Base-by-base conservation (phyloP, 2,113 vertebrate genomes). In the Bubo scandiacus region DNA sequence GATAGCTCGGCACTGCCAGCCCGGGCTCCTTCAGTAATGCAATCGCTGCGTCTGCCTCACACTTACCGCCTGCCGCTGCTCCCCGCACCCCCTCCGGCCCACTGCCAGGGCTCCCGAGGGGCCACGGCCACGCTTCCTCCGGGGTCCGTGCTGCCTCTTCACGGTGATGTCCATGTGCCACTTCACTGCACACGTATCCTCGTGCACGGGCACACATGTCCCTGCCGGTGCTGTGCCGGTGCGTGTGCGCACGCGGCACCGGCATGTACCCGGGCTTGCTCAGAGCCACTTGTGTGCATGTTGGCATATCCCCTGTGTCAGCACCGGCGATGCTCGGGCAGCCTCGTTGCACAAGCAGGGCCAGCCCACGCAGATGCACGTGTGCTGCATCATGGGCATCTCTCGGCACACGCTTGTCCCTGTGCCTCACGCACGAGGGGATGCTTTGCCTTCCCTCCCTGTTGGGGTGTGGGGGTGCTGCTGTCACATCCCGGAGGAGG, bases 1-100 rank as follows among this genome's bases (percentile, higher is more conserved):
- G 98, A 98, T 98, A 98, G 97, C 94, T 96, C 94, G 96, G 98
- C 97, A 96, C 94, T 98, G 98, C 98, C 98, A 98, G 98, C 98
- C 97, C 86, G 97, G 96, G 81, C 97, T 90, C 75, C 97, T 96
- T 91, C 98, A 95, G 94, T 98, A 98, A 98, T 98, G 98, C 95
- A 95, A 97, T 98, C 97, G 97, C 92, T 91, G 91, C 84, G 97
- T 98, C 98, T 97, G 97, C 93, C 97, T 98, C 97, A 97, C 98
- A 95, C 98, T 97, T 97, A 97, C 92, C 96, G 96, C 95, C 98
- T 91, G 95, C 98, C 96, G 96, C 95, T 16, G 97, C 96, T 91
- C 77, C 98, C 97, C 97, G 96, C 98, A 97, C 89, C 98, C 75
- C 52, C 74, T 66, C 54, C 71, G 57, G 86, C 79, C 85, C 59